phyloP scores from a whole-genome alignment of 1,140 invertebrate species.

The Zaprionus kolodkinae region DNA sequence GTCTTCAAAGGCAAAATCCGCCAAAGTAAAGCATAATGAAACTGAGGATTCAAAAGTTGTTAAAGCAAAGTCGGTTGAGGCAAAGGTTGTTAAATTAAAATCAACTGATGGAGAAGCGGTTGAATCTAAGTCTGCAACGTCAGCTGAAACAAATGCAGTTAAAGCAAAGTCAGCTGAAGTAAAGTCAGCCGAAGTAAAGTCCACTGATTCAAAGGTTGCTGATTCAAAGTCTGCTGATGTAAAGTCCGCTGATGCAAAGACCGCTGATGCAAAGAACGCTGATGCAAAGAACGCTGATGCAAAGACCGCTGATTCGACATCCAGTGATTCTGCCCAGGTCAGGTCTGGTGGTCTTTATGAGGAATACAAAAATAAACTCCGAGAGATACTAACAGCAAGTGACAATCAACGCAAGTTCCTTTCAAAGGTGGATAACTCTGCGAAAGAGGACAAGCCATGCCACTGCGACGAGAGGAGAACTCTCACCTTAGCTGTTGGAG shows the following conservation, averaged over 20 bases:
- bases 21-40: neutral
- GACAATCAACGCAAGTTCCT: slow-evolving; percentile 17
- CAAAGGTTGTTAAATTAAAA: neutral
- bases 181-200: neutral
- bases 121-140: neutral
- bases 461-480: slow-evolving; percentile 30
- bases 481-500: slow-evolving; percentile 7
- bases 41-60: neutral
- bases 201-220: neutral
- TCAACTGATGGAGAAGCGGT: neutral
- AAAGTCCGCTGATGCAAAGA: neutral
- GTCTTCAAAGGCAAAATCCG: neutral
- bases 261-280: no score
- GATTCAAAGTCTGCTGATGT: neutral
- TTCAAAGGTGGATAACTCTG: neutral
- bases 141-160: neutral
- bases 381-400: slow-evolving; percentile 32
- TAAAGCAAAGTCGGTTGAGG: neutral
- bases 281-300: neutral
- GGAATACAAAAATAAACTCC: slow-evolving; percentile 59
- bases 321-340: neutral
- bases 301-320: neutral
- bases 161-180: neutral
- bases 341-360: slow-evolving; percentile 59
- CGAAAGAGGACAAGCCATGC: neutral